Percentiles rank a stretch among this genome's conserved stretches.
These are phyloP conservation scores for Platysteira castanea DNA, from an alignment of 2,113 vertebrate species.

Conservation along the genomic window DNA sequence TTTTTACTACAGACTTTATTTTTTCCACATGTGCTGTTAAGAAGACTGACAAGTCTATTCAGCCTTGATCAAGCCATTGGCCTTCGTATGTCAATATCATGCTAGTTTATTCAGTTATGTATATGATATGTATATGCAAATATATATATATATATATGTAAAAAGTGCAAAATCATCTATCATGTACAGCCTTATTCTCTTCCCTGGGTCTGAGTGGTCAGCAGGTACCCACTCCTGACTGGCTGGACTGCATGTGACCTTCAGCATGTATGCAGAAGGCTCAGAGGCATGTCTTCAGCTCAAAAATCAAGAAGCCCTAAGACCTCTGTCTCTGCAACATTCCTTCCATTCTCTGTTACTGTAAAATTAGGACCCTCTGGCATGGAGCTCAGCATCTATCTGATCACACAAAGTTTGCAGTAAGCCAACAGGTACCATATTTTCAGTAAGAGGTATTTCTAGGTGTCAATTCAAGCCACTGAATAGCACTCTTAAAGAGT, in stretches of 20 bases:
- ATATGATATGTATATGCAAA: neutral
- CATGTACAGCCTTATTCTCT: neutral
- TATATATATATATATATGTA: too few species aligned
- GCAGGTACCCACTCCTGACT: neutral
- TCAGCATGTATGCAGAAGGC: neutral
- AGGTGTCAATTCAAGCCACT: neutral
- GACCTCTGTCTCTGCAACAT: neutral
- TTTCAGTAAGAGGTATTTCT: neutral
- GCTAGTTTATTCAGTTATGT: neutral
- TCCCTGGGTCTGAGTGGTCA: neutral
- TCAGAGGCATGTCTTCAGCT: neutral
- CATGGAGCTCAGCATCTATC: neutral
- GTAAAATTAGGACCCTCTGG: neutral
- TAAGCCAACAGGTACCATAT: neutral
- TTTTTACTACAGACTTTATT: neutral
- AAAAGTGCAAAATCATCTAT: neutral
- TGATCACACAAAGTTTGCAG: neutral
- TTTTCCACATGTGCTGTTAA: neutral
- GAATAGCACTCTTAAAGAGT: neutral
- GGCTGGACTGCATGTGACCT: neutral
- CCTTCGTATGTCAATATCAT: neutral
- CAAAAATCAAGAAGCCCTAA: neutral
- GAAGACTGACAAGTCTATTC: neutral
- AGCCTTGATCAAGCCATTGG: neutral
- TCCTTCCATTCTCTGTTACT: neutral